Evolutionary conservation across 2,888 invertebrate genomes (phyloP).

Genomic region (Stenoptilia bipunctidactyla): DNA sequence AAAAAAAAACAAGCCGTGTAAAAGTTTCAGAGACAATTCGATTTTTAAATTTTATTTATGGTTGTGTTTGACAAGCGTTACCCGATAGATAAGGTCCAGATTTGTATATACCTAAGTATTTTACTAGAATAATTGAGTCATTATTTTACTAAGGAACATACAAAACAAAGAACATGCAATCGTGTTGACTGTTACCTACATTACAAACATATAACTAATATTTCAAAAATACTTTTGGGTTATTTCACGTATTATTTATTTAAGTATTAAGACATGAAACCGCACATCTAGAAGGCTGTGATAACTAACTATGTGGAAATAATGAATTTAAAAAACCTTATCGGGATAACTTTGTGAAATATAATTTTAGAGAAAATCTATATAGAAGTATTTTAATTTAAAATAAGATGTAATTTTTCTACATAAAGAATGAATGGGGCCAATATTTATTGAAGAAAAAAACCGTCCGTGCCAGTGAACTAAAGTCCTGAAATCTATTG

Average conservation of each 20-base stretch:
- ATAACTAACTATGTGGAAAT: slow-evolving; percentile 41
- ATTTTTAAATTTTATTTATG: neutral
- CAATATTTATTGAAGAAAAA: slow-evolving; percentile 27
- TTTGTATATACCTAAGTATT: too few species aligned
- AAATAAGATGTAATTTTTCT: slow-evolving; percentile 25
- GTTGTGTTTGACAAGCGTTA: neutral
- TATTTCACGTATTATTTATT: too few species aligned
- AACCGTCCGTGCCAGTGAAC: slow-evolving; percentile 56
- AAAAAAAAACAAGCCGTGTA: too few species aligned
- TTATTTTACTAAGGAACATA: too few species aligned
- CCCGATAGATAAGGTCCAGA: neutral
- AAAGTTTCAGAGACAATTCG: too few species aligned
- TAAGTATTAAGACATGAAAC: too few species aligned
- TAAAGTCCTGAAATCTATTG: slow-evolving; percentile 7
- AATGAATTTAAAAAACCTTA: slow-evolving; percentile 30
- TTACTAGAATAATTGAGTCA: too few species aligned
- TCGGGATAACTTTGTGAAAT: slow-evolving; percentile 37
- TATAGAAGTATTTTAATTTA: slow-evolving; percentile 55
- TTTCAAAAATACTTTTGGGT: too few species aligned
- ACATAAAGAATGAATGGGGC: slow-evolving; percentile 29
- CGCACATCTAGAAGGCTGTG: slow-evolving; percentile 67
- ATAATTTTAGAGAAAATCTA: slow-evolving; percentile 31
- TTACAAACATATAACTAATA: too few species aligned
- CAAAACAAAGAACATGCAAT: too few species aligned
- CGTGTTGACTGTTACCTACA: too few species aligned